Evolutionary conservation across 2,888 invertebrate genomes (phyloP), one percentile per base, ranked within the genome.

Genomic region (Protonemura montana): DNA sequence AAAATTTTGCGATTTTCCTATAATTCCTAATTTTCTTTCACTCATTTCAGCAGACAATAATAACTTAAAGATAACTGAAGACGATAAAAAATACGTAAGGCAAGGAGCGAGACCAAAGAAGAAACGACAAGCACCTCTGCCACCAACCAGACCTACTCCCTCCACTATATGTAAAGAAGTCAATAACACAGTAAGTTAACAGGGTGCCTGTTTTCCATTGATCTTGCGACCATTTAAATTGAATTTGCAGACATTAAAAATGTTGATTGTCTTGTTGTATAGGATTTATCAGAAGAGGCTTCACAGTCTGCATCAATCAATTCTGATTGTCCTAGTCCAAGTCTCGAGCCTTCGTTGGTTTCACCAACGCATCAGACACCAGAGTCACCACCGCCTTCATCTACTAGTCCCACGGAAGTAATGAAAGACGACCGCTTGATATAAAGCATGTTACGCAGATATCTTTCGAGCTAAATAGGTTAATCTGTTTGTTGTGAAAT

Each of bases 71-170:
- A 26, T 27, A 7, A 26, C 10, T n/a, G 27, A 30, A n/a, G 35
- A 35, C 5, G 84, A 84, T n/a, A 28, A 26, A 7, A 84, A 28
- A 76, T 59, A 59, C 76, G 27, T 59, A 3, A 7, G 28, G 21
- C 87, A 86, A 82, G 87, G 87, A 0, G 87, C 85, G 76, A 81
- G 83, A 35, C 84, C 86, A 25, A 86, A 86, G 85, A 87, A 87
- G 86, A 86, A 86, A n/a, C 85, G 87, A 0, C 85, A 85, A 25
- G 87, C 87, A 13, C 86, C 87, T 10, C 42, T 77, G 6, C 86
- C 87, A 29, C 87, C 87, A 26, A 29, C 81, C 26, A 35, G 77
- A 0, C 86, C 82, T 6, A n/a, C 84, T 78, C 27, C 35, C 26
- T 13, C 5, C 6, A 25, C 28, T n/a, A 28, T 16, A 13, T 6